Conservation (phyloP, 2,888 invertebrate species). For the Cotesia congregata region DNA sequence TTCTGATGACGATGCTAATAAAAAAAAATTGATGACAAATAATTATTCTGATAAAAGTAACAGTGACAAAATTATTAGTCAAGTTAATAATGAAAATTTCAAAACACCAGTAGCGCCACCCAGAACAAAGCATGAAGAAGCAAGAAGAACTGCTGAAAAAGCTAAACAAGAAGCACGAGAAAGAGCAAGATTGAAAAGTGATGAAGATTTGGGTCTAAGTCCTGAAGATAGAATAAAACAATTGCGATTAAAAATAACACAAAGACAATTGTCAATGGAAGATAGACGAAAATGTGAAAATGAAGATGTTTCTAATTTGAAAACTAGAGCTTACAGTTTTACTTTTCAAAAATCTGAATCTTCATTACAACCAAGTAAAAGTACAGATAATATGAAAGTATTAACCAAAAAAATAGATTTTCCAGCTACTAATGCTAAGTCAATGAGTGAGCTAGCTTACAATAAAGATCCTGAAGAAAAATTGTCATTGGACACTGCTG, state of each 20-base stretch:
- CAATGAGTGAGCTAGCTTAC: constrained; percentile 61
- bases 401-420: constrained; percentile 56
- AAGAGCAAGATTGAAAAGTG: constrained; percentile 78
- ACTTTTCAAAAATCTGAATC: constrained; percentile 48
- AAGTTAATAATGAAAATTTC: constrained; percentile 60
- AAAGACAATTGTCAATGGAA: constrained; percentile 63
- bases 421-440: constrained; percentile 59
- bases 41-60: constrained; percentile 30
- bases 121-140: constrained; percentile 70
- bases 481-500: constrained; percentile 43
- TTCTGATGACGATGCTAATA: constrained; percentile 28
- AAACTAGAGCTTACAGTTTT: constrained; percentile 57
- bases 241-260: constrained; percentile 71
- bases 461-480: constrained; percentile 30
- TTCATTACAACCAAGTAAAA: constrained; percentile 66
- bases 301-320: constrained; percentile 45
- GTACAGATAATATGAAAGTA: constrained; percentile 66
- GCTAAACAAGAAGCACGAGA: constrained; percentile 77
- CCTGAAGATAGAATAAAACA: constrained; percentile 77
- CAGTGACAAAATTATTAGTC: constrained; percentile 41
- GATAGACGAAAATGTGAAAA: constrained; percentile 56
- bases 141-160: constrained; percentile 73
- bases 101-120: constrained; percentile 73
- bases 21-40: constrained; percentile 15
- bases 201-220: constrained; percentile 81